Base-by-base conservation (phyloP, 2,113 vertebrate species). In the Mesitornis unicolor region DNA sequence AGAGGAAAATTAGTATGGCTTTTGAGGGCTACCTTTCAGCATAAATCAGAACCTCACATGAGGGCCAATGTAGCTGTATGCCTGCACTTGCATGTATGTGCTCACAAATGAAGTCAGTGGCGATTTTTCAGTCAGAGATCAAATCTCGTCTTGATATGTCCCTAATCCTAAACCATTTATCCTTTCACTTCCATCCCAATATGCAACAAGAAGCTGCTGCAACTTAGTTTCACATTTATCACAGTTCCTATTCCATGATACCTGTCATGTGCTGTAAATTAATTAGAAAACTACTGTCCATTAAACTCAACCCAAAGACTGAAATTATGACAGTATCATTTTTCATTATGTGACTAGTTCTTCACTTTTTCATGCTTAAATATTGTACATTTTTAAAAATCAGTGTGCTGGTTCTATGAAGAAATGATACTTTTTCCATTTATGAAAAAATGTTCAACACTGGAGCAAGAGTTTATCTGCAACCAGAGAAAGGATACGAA, bases 1-100 rank as follows among this genome's bases (percentile, higher is more conserved):
- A 67, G 6, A 40, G 4, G 28, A 36, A 68, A 75, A 45, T 7
- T 6, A 5, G 6, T 15, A 28, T 19, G 11, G 19, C 7, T 84
- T 77, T 77, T 65, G 10, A 87, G 9, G 26, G 16, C 5, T 59
- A 29, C 18, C 53, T 68, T 18, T 29, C 13, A 81, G 4, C 14
- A 45, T 31, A 67, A 89, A 65, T 77, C 10, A 78, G 21, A 25
- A 61, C 22, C 13, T 65, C 9, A 48, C 4, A 24, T 5, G 40
- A 65, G 7, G 28, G 12, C 26, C 85, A 70, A 73, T 4, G 1
- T 25, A 70, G 19, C 6, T 75, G 29, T 10, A 77, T 3, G 6
- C 16, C 15, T 7, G 40, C 7, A 36, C 20, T 9, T 33, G n/a
- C 8, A 5, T 13, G 7, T 2, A 1, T 10, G 12, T 19, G 14